Evolutionary conservation across 2,888 invertebrate genomes (phyloP), one percentile per base, ranked within the genome.

Genomic region (Tetranychus truncatus): DNA sequence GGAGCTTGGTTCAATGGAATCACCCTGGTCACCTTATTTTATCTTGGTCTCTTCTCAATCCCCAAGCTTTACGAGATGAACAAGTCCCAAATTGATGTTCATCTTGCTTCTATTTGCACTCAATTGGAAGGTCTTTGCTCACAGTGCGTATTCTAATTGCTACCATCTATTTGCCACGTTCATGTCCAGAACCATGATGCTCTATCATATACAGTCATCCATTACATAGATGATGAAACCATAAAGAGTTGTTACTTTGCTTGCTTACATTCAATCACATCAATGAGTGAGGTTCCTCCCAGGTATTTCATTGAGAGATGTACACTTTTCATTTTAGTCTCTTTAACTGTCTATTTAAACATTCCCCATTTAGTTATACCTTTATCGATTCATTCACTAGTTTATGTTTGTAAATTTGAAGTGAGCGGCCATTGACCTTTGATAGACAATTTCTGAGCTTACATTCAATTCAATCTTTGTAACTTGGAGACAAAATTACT

Each of bases 1-100:
- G 97, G 97, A 82, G 90, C 95, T 81, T 96, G 95, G 92, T 96
- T 99, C 87, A 97, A 97, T 85, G 97, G 96, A 84, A 92, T 97
- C 89, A 95, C 96, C 80, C 89, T 99, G 81, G 89, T 97, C 82
- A 95, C 96, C 82, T 88, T 97, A 82, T 91, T 95, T 94, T 83
- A 85, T 85, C 89, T 95, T 81, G 90, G 91, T 80, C 86, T 94
- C 80, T 96, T 96, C 87, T 90, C 95, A 80, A 86, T 95, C 85
- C 96, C 96, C 78, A 96, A 95, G 86, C 90, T 95, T 74, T 94
- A 94, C 84, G 92, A 93, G 86, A 89, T 90, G 86, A 93, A 94
- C 87, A 92, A 94, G 86, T 87, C 89, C 83, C 91, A 92, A 84
- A 91, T 93, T 82, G 93, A 94, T 85, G 89, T 91, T 83, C 91